phyloP scores from a whole-genome alignment of 2,888 invertebrate species.

The Drosophila eohydei region DNA sequence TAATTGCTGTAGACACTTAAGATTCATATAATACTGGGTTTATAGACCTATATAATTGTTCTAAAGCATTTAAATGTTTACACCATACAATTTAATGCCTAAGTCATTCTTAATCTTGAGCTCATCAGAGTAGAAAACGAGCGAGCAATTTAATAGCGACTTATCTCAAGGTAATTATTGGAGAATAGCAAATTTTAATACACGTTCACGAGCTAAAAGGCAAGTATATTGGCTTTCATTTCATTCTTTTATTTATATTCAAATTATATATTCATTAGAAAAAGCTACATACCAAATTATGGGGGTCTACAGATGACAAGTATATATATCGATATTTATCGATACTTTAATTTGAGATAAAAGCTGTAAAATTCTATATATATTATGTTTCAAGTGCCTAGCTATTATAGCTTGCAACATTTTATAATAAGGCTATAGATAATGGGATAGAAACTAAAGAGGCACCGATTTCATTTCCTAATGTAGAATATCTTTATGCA shows the following conservation, averaged over 20 bases:
- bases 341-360: neutral
- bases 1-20: constrained; percentile 1
- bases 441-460: neutral
- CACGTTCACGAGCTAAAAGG: neutral
- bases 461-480: too few relatives aligned
- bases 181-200: neutral
- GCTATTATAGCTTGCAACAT: neutral
- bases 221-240: neutral
- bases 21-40: neutral
- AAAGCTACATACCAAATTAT: neutral
- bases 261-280: neutral
- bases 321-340: neutral
- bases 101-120: neutral
- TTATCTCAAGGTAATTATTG: neutral
- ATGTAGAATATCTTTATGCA: neutral
- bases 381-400: neutral
- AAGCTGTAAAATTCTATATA: too few relatives aligned
- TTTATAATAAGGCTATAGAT: neutral
- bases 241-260: too few relatives aligned
- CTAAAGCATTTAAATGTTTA: neutral
- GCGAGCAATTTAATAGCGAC: neutral
- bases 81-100: neutral
- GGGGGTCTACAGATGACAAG: neutral
- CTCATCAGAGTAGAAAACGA: constrained; percentile 1
- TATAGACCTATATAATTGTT: neutral